Percentiles rank a stretch among this genome's conserved stretches.
These are phyloP conservation scores for Parotocinclus haroldoi DNA, from an alignment of 2,797 vertebrate genomes.

Conservation along the genomic window DNA sequence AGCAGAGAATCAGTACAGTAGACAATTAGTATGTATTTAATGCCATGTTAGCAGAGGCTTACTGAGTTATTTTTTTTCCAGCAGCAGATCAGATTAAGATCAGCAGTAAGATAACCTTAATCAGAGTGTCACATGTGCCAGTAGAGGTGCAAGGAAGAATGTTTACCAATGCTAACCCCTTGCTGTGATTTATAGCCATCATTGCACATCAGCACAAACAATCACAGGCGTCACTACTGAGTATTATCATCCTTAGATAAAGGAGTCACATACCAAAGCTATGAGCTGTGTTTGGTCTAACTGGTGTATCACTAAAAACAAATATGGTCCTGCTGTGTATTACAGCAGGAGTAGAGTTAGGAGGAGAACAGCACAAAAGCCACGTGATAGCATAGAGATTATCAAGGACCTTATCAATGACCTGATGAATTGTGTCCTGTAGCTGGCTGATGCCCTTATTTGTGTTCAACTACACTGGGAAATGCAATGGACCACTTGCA, in stretches of 20 bases:
- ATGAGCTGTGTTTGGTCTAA: slow-evolving; percentile 46
- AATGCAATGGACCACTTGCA: neutral
- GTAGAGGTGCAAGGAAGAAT: slow-evolving; percentile 8
- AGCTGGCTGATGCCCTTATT: slow-evolving; percentile 20
- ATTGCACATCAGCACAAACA: slow-evolving; percentile 31
- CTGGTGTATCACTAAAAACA: slow-evolving; percentile 44
- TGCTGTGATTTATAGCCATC: slow-evolving; percentile 13
- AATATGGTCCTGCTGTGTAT: slow-evolving; percentile 39
- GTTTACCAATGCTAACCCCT: slow-evolving; percentile 28
- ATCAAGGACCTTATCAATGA: slow-evolving; percentile 44
- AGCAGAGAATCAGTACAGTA: too few relatives aligned
- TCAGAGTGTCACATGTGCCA: neutral
- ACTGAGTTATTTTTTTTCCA: slow-evolving; percentile 10
- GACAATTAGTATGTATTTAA: slow-evolving; percentile 2
- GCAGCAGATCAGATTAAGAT: slow-evolving; percentile 33
- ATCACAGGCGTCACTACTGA: slow-evolving; percentile 27
- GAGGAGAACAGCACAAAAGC: slow-evolving; percentile 21
- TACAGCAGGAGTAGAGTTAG: slow-evolving; percentile 9
- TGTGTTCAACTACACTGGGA: neutral
- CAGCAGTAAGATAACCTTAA: slow-evolving; percentile 4
- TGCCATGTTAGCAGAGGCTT: slow-evolving; percentile 5
- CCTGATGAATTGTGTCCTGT: slow-evolving; percentile 20
- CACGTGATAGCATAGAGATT: slow-evolving; percentile 26
- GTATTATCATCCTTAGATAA: slow-evolving; percentile 40
- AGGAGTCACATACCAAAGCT: slow-evolving; percentile 40